A percentile compares a stretch with the other conserved stretches of the same genome.
Evolutionary conservation across 1,140 invertebrate genomes (phyloP).

Genomic region (Eciton burchellii): DNA sequence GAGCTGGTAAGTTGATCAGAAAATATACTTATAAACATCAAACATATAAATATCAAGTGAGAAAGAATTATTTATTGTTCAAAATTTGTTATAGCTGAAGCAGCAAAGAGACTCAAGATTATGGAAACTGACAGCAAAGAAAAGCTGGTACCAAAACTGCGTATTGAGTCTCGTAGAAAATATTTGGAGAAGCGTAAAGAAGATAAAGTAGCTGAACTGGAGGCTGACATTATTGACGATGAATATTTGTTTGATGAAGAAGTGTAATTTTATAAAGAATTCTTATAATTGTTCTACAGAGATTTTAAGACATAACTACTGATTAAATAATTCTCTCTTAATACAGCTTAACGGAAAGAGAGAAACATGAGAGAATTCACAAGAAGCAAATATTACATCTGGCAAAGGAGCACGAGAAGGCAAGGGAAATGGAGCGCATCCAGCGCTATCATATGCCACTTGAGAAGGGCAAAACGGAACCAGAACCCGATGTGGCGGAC

Average conservation of each 20-base stretch:
- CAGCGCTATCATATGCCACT: conserved; percentile 97
- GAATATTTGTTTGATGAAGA: conserved; percentile 97
- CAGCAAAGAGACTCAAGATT: conserved; percentile 94
- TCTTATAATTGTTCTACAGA: neutral
- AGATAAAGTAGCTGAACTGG: conserved; percentile 98
- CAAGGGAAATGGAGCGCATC: conserved; percentile 95
- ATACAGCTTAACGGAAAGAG: conserved; percentile 92
- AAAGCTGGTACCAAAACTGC: conserved; percentile 94
- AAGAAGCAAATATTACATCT: conserved; percentile 96
- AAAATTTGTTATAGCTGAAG: conserved; percentile 87
- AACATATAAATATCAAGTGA: neutral
- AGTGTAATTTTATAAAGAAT: conserved; percentile 87
- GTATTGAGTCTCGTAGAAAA: conserved; percentile 96
- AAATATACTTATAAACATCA: neutral
- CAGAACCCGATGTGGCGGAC: conserved; percentile 92
- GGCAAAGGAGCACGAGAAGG: conserved; percentile 98
- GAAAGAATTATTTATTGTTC: neutral
- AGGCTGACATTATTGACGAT: conserved; percentile 98
- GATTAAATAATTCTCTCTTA: neutral
- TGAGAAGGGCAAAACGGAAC: conserved; percentile 87
- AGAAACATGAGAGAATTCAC: conserved; percentile 94
- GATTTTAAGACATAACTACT: conserved; percentile 9
- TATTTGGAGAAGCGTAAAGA: conserved; percentile 98
- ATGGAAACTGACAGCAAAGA: conserved; percentile 94
- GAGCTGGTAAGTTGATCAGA: conserved; percentile 78